Evolutionary conservation across 2,113 vertebrate genomes (phyloP), one percentile per base, ranked within the genome.

Genomic region (Lipotes vexillifer): DNA sequence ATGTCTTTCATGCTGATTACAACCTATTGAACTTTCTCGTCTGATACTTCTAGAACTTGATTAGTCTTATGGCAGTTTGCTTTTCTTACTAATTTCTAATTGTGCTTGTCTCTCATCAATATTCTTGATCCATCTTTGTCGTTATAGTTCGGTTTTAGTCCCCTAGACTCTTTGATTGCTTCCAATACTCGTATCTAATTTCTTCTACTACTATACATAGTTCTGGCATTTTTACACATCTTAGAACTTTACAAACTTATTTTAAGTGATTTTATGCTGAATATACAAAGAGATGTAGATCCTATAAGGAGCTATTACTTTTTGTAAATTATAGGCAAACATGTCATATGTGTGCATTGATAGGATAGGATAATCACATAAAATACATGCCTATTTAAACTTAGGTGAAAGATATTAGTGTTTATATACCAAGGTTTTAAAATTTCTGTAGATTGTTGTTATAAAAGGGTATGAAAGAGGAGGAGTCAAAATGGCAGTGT

Each of bases 51-150:
- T 61, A 44, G 29, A 49, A 10, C 81, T 94, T 94, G 66, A 94
- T 96, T 95, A 92, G 69, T 61, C 44, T 11, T 77, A 17, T 65
- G 52, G 17, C 3, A 80, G 41, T n/a, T 90, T 38, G 33, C 6
- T 75, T 92, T 91, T 66, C 61, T 66, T 71, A 77, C 49, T 93
- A 93, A 93, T 92, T 88, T 85, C 68, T 88, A 87, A 95, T n/a
- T 96, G 63, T 95, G 69, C 86, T 57, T 55, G 25, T 95, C 36
- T 91, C 44, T 78, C 84, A 95, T 95, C 94, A 91, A 36, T 90
- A 90, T 96, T 81, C 81, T 88, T 49, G 36, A 91, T 88, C 18
- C 46, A 78, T 88, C 41, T 91, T 94, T 84, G 80, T 87, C 74
- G 78, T 94, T 82, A 68, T 41, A 74, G 41, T 69, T 86, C 63